Base-by-base conservation (phyloP, 2,888 invertebrate species). In the Stenodema calcarata region DNA sequence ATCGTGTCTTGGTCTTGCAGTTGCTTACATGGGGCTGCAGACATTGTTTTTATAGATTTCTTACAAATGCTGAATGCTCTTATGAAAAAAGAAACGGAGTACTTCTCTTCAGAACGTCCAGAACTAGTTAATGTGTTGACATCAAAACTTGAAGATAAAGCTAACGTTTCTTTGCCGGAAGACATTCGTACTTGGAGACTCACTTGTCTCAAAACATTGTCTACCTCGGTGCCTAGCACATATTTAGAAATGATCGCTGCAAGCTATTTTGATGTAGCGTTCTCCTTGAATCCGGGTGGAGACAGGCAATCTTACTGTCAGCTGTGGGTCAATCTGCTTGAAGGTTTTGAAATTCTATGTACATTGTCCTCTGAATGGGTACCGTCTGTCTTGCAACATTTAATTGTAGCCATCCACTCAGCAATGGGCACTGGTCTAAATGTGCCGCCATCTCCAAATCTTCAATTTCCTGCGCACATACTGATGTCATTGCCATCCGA, bases 61-160 rank as follows among this genome's bases (percentile, higher is more conserved):
- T 89, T 92, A 28, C 88, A 90, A 79, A 90, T 91, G 42, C 89
- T 92, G 27, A 91, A 92, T 86, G 90, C 90, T 35, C 89, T 92
- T 27, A 89, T 92, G 42, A 90, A 91, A 88, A 78, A 35, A 14
- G 76, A 78, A 54, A 30, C n/a, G 12, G 23, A n/a, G 16, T 78
- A 76, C 41, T 86, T 86, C 14, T 44, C 76, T 18, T 62, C 23
- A 6, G 86, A 76, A 54, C 42, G 78, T 30, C 23, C 86, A 14
- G 62, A 86, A 18, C 42, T 86, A n/a, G 1, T 86, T 12, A 28
- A 69, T 16, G 78, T 78, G 23, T 28, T 86, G 12, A 42, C 78
- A 9, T 78, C 86, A 14, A 76, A 79, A 86, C 62, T 88, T 12
- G 88, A 88, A 78, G 41, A 79, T 11, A 79, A 79, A 70, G 87